Percentiles rank a stretch among this genome's conserved stretches.
These are phyloP conservation scores for Peromyscus melanophrys DNA, from an alignment of 2,797 vertebrate genomes.

Conservation along the genomic window DNA sequence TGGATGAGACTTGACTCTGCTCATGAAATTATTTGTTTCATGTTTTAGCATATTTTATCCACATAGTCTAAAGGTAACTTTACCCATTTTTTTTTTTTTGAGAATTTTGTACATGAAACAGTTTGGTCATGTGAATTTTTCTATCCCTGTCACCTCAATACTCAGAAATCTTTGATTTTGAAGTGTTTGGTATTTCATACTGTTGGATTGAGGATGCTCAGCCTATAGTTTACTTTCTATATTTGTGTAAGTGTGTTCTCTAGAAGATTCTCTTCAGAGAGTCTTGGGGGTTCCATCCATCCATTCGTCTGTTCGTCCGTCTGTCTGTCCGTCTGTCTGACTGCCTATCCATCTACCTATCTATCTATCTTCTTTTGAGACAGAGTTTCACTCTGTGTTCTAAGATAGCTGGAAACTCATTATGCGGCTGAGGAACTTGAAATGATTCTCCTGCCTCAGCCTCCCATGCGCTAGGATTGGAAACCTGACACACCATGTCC, in stretches of 20 bases:
- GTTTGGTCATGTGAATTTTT: background rate
- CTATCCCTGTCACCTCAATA: background rate
- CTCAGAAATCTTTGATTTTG: background rate
- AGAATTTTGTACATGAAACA: background rate
- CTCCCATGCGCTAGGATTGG: background rate
- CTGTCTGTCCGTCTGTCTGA: no score
- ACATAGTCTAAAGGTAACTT: background rate
- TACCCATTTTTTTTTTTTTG: background rate
- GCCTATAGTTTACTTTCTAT: background rate
- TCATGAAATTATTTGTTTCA: background rate
- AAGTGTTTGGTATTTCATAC: background rate
- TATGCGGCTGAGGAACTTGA: background rate
- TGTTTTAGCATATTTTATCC: background rate
- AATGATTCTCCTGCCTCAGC: background rate
- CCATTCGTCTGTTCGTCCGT: background rate
- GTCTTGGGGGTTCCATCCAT: background rate
- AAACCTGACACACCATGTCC: background rate
- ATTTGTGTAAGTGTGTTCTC: background rate
- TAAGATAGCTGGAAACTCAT: background rate
- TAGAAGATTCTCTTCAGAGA: background rate
- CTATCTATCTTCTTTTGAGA: background rate
- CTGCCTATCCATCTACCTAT: background rate
- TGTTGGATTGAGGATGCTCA: background rate
- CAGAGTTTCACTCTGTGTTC: background rate
- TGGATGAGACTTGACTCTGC: background rate